These are phyloP conservation scores for Nasalis larvatus DNA, from an alignment of 2,113 vertebrate species.

Conservation along the genomic window DNA sequence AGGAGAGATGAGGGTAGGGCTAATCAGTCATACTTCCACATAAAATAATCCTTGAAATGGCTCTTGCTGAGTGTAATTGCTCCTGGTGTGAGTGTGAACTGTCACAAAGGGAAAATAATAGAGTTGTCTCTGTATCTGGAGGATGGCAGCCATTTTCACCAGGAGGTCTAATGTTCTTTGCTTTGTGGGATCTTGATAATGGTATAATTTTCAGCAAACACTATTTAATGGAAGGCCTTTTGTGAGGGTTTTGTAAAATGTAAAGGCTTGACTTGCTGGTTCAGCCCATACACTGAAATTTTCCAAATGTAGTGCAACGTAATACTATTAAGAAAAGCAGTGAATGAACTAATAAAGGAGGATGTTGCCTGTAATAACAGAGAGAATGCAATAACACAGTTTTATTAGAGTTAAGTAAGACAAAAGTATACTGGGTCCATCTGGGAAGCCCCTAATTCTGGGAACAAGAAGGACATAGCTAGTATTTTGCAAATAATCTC, in stretches of 20 bases:
- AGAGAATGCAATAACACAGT: constrained; percentile 28
- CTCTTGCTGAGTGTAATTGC: constrained; percentile 68
- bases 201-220: constrained; percentile 57
- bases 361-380: constrained; percentile 42
- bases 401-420: constrained; percentile 49
- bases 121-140: constrained; percentile 55
- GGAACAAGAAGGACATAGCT: constrained; percentile 43
- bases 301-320: constrained; percentile 50
- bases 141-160: constrained; percentile 63
- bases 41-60: constrained; percentile 73
- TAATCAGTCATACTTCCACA: constrained; percentile 77
- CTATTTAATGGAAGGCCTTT: constrained; percentile 52
- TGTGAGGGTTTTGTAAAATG: constrained; percentile 43
- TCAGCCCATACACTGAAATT: constrained; percentile 44
- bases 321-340: constrained; percentile 50
- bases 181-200: constrained; percentile 47
- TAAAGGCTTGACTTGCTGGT: constrained; percentile 47
- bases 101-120: constrained; percentile 72
- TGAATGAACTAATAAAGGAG: constrained; percentile 44
- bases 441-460: constrained; percentile 60
- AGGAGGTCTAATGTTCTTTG: constrained; percentile 47
- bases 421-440: constrained; percentile 45
- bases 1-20: constrained; percentile 44
- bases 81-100: constrained; percentile 67
- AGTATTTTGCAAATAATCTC: constrained; percentile 55